These are phyloP conservation scores for Callinectes sapidus DNA, from an alignment of 2,888 invertebrate species.

Conservation along the genomic window DNA sequence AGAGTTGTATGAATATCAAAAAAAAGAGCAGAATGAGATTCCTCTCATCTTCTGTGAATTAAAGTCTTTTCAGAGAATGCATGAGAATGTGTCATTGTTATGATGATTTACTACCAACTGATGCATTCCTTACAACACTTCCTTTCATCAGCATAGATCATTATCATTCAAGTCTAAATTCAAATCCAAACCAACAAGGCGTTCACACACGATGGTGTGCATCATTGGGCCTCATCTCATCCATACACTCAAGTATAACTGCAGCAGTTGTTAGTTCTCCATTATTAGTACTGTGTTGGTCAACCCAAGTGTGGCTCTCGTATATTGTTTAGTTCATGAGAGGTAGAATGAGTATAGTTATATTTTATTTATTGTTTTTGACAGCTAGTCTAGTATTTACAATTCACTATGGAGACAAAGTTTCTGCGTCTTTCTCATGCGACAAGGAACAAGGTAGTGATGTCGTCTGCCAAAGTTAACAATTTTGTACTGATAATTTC, in stretches of 20 bases:
- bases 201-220: background rate
- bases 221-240: conserved; percentile 28
- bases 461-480: conserved; percentile 59
- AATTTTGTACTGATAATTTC: conserved; percentile 55
- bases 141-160: conserved; percentile 27
- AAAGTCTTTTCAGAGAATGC: conserved; percentile 41
- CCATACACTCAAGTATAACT: conserved; percentile 17
- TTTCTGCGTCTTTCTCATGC: conserved; percentile 50
- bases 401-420: conserved; percentile 56
- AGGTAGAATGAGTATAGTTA: conserved; percentile 56
- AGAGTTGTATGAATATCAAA: conserved; percentile 72
- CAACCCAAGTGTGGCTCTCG: conserved; percentile 39
- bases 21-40: conserved; percentile 64
- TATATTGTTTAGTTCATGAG: conserved; percentile 55
- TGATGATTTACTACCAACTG: conserved; percentile 55
- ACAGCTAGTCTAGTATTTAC: conserved; percentile 59
- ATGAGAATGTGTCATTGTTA: conserved; percentile 48
- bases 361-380: conserved; percentile 64
- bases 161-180: conserved; percentile 28
- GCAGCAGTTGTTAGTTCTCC: conserved; percentile 54
- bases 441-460: conserved; percentile 50
- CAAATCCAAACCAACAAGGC: background rate
- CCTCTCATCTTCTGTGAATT: conserved; percentile 52
- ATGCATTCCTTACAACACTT: conserved; percentile 49
- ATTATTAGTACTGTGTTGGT: conserved; percentile 41